Percentiles rank a stretch among this genome's conserved stretches.
phyloP scores from a whole-genome alignment of 2,113 vertebrate genomes.

The Daboia siamensis region DNA sequence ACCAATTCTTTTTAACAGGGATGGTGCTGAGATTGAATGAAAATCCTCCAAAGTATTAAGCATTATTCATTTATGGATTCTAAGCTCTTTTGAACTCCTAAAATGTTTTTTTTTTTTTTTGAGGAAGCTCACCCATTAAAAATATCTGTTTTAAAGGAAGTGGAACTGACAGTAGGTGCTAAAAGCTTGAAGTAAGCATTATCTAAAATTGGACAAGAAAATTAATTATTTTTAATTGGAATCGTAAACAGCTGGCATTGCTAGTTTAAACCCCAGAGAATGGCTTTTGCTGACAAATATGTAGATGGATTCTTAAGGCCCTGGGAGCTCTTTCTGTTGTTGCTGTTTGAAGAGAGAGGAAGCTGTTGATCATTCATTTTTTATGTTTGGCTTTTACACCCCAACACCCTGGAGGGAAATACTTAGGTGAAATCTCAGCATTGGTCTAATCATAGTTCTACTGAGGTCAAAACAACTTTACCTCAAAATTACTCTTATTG shows the following conservation, averaged over 20 bases:
- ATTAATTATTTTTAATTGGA: slow-evolving; percentile 23
- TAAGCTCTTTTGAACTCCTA: neutral
- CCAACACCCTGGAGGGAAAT: neutral
- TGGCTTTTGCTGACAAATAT: slow-evolving; percentile 9
- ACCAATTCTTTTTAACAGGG: neutral
- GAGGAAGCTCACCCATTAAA: neutral
- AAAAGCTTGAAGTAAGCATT: neutral
- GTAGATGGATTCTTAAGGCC: neutral
- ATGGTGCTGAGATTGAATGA: neutral
- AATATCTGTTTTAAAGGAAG: neutral
- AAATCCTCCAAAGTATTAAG: neutral
- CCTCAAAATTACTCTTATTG: neutral
- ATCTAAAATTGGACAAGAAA: slow-evolving; percentile 2
- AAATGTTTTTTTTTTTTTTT: neutral
- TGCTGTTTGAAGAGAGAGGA: neutral
- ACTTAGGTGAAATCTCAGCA: neutral
- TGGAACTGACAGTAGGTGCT: neutral
- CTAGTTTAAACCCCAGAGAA: neutral
- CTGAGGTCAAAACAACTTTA: neutral
- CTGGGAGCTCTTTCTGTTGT: neutral
- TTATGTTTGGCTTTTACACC: neutral
- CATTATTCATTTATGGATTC: neutral
- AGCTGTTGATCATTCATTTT: neutral
- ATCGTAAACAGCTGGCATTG: slow-evolving; percentile 15
- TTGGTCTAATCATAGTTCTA: slow-evolving; percentile 1